A percentile compares a stretch with the other conserved stretches of the same genome.
These are phyloP conservation scores for Harmothoe impar DNA, from an alignment of 2,888 invertebrate species.

Conservation along the genomic window DNA sequence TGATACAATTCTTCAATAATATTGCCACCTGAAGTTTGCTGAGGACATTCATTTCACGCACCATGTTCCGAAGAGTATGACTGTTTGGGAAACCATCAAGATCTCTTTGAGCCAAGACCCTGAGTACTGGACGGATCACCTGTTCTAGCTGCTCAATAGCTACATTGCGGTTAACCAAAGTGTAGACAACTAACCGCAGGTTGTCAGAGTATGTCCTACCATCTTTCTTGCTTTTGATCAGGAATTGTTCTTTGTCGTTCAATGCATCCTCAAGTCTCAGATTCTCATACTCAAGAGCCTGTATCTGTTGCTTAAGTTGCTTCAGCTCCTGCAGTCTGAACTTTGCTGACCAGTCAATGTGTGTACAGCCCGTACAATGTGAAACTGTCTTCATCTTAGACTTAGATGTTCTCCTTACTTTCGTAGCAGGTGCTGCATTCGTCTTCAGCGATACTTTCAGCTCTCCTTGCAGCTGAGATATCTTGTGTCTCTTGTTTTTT, in stretches of 20 bases:
- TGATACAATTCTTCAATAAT: not conserved
- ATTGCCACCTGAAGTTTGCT: not conserved
- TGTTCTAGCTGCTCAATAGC: not conserved
- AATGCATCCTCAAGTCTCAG: not conserved
- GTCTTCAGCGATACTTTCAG: too few relatives aligned
- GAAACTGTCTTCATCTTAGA: too few relatives aligned
- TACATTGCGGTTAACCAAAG: not conserved
- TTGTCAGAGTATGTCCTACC: constrained; percentile 12
- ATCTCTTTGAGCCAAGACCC: not conserved
- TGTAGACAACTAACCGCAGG: not conserved
- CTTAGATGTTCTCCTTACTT: too few relatives aligned
- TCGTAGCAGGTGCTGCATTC: too few relatives aligned
- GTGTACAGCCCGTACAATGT: not conserved
- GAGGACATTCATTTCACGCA: not conserved
- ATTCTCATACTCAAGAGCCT: not conserved
- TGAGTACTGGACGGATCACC: not conserved
- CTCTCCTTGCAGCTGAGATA: too few relatives aligned
- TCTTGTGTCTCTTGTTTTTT: too few relatives aligned
- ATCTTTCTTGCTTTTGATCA: not conserved
- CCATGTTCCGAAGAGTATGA: not conserved
- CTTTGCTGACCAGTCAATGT: not conserved
- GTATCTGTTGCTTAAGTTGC: not conserved
- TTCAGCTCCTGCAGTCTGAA: not conserved
- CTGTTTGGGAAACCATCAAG: not conserved
- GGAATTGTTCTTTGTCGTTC: not conserved